Evolutionary conservation across 2,113 vertebrate species (phyloP).

Genomic region (Sinocyclocheilus rhinocerous): DNA sequence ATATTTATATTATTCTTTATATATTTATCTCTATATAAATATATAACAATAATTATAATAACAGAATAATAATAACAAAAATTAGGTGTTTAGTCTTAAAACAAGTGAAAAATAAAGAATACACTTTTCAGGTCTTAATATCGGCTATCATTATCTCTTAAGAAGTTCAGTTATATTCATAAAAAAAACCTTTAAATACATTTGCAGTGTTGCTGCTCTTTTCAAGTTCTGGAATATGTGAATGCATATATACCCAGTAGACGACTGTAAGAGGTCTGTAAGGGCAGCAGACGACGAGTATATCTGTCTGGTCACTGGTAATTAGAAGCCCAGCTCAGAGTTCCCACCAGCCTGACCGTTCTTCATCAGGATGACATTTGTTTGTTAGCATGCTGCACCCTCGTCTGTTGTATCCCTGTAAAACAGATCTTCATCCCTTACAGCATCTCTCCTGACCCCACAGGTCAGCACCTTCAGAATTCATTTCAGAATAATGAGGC

Average conservation of each 20-base stretch:
- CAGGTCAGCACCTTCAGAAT: constrained; percentile 20
- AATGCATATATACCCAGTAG: neutral
- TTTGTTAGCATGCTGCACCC: neutral
- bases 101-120: neutral
- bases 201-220: neutral
- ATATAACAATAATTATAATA: no score
- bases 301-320: neutral
- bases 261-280: neutral
- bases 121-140: neutral
- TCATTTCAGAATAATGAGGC: neutral
- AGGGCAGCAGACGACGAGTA: neutral
- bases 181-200: neutral
- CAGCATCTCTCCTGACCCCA: constrained; percentile 27
- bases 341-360: neutral
- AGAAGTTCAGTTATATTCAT: neutral
- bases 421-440: neutral
- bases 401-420: neutral
- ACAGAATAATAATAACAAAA: neutral
- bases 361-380: constrained; percentile 17
- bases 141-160: neutral
- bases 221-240: neutral
- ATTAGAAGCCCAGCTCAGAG: neutral
- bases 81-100: neutral
- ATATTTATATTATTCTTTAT: no score
- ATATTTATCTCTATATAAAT: no score